These are phyloP conservation scores for Eilema caniola DNA, from an alignment of 2,888 invertebrate genomes.

Conservation along the genomic window DNA sequence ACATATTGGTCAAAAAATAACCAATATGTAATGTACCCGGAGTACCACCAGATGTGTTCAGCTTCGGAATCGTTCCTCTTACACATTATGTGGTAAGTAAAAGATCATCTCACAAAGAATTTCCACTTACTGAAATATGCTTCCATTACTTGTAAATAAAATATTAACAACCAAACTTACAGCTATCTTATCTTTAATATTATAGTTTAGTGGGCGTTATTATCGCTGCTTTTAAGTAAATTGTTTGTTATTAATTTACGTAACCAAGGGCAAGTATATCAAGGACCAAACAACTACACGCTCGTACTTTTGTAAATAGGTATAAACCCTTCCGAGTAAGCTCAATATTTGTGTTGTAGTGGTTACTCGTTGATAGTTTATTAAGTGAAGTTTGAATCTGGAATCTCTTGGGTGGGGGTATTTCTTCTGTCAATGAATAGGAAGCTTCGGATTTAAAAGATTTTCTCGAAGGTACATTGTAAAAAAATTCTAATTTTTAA, in stretches of 20 bases:
- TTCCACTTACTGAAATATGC: not conserved
- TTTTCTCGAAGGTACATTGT: not conserved
- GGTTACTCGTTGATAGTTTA: not conserved
- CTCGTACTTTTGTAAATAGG: constrained; percentile 1
- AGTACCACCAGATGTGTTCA: too few species aligned
- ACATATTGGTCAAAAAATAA: too few species aligned
- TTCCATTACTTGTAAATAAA: not conserved
- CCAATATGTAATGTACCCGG: too few species aligned
- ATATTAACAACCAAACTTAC: too few species aligned
- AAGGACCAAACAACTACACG: not conserved
- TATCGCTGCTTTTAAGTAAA: not conserved
- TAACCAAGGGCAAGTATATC: not conserved
- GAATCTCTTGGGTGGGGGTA: not conserved
- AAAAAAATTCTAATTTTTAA: too few species aligned
- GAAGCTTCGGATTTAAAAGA: too few species aligned
- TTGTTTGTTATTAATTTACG: not conserved
- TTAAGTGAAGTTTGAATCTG: not conserved
- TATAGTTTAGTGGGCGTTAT: not conserved
- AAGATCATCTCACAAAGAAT: not conserved
- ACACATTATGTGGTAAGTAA: too few species aligned
- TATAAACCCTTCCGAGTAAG: not conserved
- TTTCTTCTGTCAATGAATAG: not conserved
- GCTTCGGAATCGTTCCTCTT: too few species aligned
- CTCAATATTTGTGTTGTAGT: not conserved
- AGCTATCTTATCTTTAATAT: not conserved